Evolutionary conservation across 2,888 invertebrate genomes (phyloP), one percentile per base, ranked within the genome.

Genomic region (Argyresthia albistria): DNA sequence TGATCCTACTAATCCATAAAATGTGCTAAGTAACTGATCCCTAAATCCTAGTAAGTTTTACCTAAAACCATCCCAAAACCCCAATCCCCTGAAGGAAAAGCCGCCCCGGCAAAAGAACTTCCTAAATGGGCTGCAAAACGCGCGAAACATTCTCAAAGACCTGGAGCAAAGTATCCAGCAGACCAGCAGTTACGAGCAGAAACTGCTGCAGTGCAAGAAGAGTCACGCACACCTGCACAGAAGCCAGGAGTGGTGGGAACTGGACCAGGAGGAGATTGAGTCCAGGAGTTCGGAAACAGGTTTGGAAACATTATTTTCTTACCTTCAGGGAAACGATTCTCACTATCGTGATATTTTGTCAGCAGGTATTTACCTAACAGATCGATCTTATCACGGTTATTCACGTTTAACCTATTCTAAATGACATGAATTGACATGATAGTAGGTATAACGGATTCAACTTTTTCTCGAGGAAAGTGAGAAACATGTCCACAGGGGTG

Each of bases 121-220:
- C 42, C 51, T 69, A 8, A 66, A 66, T 51, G 77, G 80, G 2
- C 52, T 86, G 0, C 69, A 69, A 48, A 81, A 81, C 56, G 74
- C 77, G 6, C 66, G 69, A 4, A 67, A 68, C 15, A 66, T 84
- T 3, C 62, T 87, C 1, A 59, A 63, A 4, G 64, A 63, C 10
- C 63, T 86, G 0, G 77, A 84, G 54, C 63, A 60, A 1, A 81
- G 82, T 52, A 59, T 87, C 2, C 58, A 63, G 36, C 81, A 81
- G 63, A 71, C 77, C 0, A 67, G 53, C 15, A 60, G 66, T 7
- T 86, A 81, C 56, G 82, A 86, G 56, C 64, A 72, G 25, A 62
- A 63, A 39, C 58, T 83, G 45, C 46, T 78, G 50, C 61, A 61
- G 1, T 86, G 83, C 57, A 73, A 66, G 55, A 61, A 68, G 0